phyloP scores from a whole-genome alignment of 2,888 invertebrate genomes.

The Clepsis dumicolana region DNA sequence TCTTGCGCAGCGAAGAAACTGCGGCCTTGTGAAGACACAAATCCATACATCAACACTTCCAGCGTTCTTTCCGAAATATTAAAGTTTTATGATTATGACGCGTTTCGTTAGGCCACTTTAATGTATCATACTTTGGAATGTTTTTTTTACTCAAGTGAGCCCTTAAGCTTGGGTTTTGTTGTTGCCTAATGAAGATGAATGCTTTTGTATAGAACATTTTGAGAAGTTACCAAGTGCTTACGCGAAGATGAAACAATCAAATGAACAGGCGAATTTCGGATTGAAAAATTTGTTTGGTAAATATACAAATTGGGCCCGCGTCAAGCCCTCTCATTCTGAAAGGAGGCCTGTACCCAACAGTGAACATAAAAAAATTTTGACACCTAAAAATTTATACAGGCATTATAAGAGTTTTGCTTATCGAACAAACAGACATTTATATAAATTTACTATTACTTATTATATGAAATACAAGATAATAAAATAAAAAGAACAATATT shows the following conservation, averaged over 20 bases:
- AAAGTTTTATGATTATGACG: neutral
- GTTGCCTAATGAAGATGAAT: neutral
- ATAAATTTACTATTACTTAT: too few relatives aligned
- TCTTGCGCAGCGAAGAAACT: conserved; percentile 51
- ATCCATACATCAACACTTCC: conserved; percentile 10
- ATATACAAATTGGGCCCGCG: neutral
- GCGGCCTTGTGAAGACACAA: conserved; percentile 46
- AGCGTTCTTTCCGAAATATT: neutral
- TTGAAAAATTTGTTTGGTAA: neutral
- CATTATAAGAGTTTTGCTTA: too few relatives aligned
- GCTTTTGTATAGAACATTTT: neutral
- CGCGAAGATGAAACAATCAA: neutral
- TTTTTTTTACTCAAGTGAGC: neutral
- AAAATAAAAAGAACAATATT: too few relatives aligned
- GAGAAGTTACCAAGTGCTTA: too few relatives aligned
- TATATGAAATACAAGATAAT: too few relatives aligned
- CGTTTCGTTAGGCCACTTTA: neutral
- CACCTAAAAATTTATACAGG: too few relatives aligned
- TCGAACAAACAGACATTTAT: too few relatives aligned
- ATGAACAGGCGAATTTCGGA: neutral
- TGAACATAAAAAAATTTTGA: too few relatives aligned
- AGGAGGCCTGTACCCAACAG: too few relatives aligned
- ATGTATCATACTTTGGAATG: neutral
- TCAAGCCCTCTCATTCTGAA: too few relatives aligned
- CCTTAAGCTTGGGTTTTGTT: neutral